Conservation (phyloP, 2,113 vertebrate genomes). For the Haliaeetus leucogaster region DNA sequence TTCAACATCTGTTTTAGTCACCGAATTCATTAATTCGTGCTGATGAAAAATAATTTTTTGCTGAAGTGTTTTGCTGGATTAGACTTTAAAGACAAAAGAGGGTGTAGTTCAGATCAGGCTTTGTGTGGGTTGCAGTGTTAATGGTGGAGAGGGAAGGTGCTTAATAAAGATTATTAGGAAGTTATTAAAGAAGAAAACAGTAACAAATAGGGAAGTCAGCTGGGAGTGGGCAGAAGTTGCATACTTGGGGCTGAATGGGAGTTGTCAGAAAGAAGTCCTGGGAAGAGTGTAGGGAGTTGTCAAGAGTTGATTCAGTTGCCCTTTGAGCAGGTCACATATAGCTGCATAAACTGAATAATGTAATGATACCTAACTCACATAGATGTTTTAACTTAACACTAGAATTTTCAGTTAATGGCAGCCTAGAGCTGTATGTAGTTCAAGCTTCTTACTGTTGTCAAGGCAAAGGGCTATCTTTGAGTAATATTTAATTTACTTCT, state of each 20-base stretch:
- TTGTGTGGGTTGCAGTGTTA: not conserved
- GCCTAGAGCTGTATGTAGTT: not conserved
- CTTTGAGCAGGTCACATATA: not conserved
- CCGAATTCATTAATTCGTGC: not conserved
- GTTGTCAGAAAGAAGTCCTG: not conserved
- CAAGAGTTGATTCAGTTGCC: not conserved
- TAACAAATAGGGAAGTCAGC: not conserved
- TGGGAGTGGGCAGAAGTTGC: not conserved
- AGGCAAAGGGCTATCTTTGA: not conserved
- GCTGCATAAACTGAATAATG: accelerated
- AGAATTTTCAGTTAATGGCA: not conserved
- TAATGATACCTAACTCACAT: accelerated
- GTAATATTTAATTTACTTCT: not conserved
- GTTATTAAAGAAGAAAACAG: not conserved
- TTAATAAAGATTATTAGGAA: not conserved
- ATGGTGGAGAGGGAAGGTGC: not conserved
- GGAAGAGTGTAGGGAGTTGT: not conserved
- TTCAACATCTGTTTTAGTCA: not conserved
- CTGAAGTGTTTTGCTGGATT: conserved; percentile 35
- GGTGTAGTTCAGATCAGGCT: not conserved
- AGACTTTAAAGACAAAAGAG: not conserved
- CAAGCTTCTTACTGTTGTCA: not conserved
- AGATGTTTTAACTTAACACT: not conserved
- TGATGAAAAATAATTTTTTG: conserved; percentile 9
- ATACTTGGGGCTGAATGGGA: not conserved